phyloP scores from a whole-genome alignment of 2,888 invertebrate genomes.

The Schrankia costaestrigalis region DNA sequence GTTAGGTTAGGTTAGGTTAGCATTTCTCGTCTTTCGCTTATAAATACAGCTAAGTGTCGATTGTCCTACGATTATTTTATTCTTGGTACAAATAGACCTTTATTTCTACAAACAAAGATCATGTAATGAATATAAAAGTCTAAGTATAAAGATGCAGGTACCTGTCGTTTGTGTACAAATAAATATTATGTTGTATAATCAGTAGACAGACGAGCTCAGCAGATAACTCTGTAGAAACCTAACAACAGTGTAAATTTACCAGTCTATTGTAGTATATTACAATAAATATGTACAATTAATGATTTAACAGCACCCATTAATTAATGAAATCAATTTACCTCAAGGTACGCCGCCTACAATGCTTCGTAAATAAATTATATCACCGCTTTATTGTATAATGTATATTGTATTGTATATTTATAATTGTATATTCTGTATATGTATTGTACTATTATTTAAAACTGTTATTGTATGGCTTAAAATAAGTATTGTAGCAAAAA shows the following conservation, averaged over 20 bases:
- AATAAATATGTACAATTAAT: conserved; percentile 79
- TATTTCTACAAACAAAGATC: too few relatives aligned
- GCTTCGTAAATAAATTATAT: conserved; percentile 60
- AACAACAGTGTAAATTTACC: conserved; percentile 78
- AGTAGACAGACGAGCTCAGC: conserved; percentile 48
- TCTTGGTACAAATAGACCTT: too few relatives aligned
- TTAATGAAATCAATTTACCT: conserved; percentile 60
- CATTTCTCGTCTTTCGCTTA: too few relatives aligned
- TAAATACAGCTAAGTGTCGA: too few relatives aligned
- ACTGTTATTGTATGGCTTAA: conserved; percentile 56
- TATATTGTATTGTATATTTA: conserved; percentile 54
- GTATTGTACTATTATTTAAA: conserved; percentile 63
- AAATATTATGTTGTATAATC: conserved; percentile 13
- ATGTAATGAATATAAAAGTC: too few relatives aligned
- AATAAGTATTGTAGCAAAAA: conserved; percentile 75
- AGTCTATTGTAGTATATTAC: conserved; percentile 80
- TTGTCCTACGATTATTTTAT: too few relatives aligned
- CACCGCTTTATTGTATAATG: conserved; percentile 52
- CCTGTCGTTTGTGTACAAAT: background rate
- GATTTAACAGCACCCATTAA: conserved; percentile 76
- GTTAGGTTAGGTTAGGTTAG: too few relatives aligned
- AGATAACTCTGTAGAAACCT: conserved; percentile 77
- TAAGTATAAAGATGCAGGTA: too few relatives aligned
- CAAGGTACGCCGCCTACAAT: conserved; percentile 56
- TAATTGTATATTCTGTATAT: conserved; percentile 63